phyloP scores from a whole-genome alignment of 1,140 invertebrate species.

The Nebria ingens region DNA sequence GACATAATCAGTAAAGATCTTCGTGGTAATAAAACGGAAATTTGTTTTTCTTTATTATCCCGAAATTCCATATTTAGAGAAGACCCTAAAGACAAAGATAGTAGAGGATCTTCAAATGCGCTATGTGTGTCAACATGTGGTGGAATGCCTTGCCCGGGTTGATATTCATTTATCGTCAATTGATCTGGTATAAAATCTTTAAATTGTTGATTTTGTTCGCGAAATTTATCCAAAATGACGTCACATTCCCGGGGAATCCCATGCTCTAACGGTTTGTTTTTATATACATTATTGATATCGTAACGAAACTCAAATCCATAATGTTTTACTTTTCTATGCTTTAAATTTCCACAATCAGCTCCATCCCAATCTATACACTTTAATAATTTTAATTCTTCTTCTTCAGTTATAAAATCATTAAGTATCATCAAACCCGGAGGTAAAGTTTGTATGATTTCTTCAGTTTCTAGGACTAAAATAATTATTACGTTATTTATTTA shows the following conservation, averaged over 20 bases:
- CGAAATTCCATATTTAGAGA: conserved; percentile 82
- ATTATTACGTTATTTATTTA: background rate
- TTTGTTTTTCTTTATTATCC: conserved; percentile 44
- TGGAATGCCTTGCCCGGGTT: conserved; percentile 89
- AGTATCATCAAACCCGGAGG: conserved; percentile 68
- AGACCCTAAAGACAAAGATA: conserved; percentile 82
- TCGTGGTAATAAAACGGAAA: conserved; percentile 56
- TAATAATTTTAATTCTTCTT: conserved; percentile 61
- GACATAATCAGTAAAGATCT: conserved; percentile 78
- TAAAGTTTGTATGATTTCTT: conserved; percentile 24
- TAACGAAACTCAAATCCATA: conserved; percentile 93
- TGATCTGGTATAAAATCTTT: conserved; percentile 63
- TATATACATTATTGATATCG: conserved; percentile 77
- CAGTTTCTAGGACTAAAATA: conserved; percentile 34
- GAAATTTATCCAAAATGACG: conserved; percentile 52
- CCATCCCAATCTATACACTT: conserved; percentile 41
- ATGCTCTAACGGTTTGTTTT: conserved; percentile 49
- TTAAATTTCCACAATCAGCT: conserved; percentile 42
- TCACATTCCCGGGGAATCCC: conserved; percentile 61
- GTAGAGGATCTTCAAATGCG: conserved; percentile 79
- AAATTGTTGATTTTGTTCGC: conserved; percentile 36
- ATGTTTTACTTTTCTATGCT: conserved; percentile 82
- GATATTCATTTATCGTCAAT: conserved; percentile 85
- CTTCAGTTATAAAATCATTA: conserved; percentile 58
- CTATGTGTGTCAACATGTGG: conserved; percentile 92